phyloP scores from a whole-genome alignment of 2,888 invertebrate genomes.

The Euclidia mi region DNA sequence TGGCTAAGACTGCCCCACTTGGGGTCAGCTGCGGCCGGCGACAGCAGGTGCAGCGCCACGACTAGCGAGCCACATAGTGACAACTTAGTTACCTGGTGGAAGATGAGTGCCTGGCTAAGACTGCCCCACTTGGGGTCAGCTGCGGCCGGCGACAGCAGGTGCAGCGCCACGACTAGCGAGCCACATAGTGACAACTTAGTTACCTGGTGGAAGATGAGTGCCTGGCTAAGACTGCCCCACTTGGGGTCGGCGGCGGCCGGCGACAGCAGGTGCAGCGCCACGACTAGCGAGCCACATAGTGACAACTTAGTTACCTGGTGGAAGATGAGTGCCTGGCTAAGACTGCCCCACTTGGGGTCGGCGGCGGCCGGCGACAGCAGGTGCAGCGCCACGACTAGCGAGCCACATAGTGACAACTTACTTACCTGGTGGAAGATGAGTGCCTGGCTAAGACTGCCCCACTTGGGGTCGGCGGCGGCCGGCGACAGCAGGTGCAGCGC shows the following conservation, averaged over 20 bases:
- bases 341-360: conserved; percentile 93
- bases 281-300: no score
- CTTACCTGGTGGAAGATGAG: conserved; percentile 98
- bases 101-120: conserved; percentile 99
- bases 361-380: conserved; percentile 93
- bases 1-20: no score
- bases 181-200: no score
- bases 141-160: conserved; percentile 94
- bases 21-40: no score
- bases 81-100: conserved; percentile 94
- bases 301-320: conserved; percentile 98
- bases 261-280: no score
- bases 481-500: conserved; percentile 97
- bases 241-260: no score
- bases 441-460: conserved; percentile 99
- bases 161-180: conserved; percentile 96
- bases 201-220: no score
- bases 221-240: no score
- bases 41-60: no score
- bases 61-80: no score
- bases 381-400: conserved; percentile 97
- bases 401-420: no score
- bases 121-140: conserved; percentile 92
- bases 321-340: conserved; percentile 99
- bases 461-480: conserved; percentile 94